A percentile compares a stretch with the other conserved stretches of the same genome.
Evolutionary conservation across 1,140 invertebrate species (phyloP).

Genomic region (Aethina tumida): DNA sequence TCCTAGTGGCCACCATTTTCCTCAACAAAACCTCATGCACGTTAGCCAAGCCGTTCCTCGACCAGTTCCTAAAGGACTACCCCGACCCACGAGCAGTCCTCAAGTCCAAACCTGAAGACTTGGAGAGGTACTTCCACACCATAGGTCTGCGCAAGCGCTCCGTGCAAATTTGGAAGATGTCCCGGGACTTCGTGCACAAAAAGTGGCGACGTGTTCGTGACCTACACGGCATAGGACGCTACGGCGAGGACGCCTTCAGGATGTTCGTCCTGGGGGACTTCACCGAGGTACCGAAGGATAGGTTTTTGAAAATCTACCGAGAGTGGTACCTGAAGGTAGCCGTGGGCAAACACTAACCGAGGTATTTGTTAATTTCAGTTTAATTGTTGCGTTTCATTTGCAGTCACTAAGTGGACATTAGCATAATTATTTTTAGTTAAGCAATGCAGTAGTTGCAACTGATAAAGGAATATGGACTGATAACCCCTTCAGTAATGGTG

Average conservation of each 20-base stretch:
- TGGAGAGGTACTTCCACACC: slow-evolving; percentile 41
- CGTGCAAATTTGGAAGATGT: slow-evolving; percentile 43
- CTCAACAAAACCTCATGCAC: slow-evolving; percentile 43
- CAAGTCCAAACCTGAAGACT: slow-evolving; percentile 29
- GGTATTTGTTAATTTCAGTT: no score
- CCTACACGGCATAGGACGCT: slow-evolving; percentile 43
- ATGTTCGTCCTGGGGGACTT: slow-evolving; percentile 45
- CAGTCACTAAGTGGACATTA: no score
- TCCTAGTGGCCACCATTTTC: slow-evolving; percentile 45
- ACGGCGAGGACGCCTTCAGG: slow-evolving; percentile 45
- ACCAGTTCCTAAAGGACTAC: slow-evolving; percentile 40
- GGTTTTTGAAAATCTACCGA: slow-evolving; percentile 44
- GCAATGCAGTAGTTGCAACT: no score
- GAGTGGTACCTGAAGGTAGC: slow-evolving; percentile 36
- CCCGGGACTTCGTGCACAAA: slow-evolving; percentile 42
- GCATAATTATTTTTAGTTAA: no score
- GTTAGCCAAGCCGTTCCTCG: slow-evolving; percentile 38
- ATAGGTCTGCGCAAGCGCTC: slow-evolving; percentile 37
- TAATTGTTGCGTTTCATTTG: no score
- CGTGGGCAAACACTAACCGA: no score
- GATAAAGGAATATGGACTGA: no score
- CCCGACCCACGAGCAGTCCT: slow-evolving; percentile 40
- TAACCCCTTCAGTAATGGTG: no score
- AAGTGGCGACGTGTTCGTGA: slow-evolving; percentile 44
- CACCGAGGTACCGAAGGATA: slow-evolving; percentile 41